Conservation (phyloP, 1,140 invertebrate species). For the Chlorops oryzae region DNA sequence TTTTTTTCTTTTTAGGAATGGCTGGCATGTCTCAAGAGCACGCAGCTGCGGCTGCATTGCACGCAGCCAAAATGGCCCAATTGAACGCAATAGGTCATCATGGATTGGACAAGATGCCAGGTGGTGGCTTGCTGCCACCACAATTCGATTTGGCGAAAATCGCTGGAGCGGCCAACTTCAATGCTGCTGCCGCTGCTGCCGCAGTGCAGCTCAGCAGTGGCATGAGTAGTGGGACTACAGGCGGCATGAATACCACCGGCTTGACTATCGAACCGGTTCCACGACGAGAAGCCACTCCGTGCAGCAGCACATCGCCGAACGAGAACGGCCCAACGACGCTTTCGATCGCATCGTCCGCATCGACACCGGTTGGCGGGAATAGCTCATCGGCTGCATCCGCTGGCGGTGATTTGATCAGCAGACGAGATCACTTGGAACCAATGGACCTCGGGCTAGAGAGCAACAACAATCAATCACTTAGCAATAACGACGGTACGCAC, state of each 20-base stretch:
- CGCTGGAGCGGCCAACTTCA: too few species aligned
- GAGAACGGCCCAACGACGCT: conserved; percentile 22
- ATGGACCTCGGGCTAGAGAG: conserved; percentile 38
- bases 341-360: conserved; percentile 17
- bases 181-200: conserved; percentile 17
- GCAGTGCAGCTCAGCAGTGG: conserved; percentile 18
- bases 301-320: conserved; percentile 26
- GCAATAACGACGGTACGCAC: conserved; percentile 32
- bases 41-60: conserved; percentile 54
- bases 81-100: conserved; percentile 59
- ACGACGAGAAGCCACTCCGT: conserved; percentile 24
- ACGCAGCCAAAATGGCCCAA: conserved; percentile 64
- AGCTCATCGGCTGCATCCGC: conserved; percentile 4
- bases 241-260: conserved; percentile 9
- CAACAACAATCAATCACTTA: conserved; percentile 39
- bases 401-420: conserved; percentile 18
- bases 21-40: conserved; percentile 53
- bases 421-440: conserved; percentile 36
- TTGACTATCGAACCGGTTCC: conserved; percentile 37
- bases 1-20: conserved; percentile 39
- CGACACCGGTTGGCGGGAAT: conserved; percentile 15
- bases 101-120: conserved; percentile 52
- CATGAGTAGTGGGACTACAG: conserved; percentile 10
- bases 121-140: conserved; percentile 31
- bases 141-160: conserved; percentile 44